Conservation (phyloP, 35 echinoderm and acorn worm genomes). For the Diadema setosum region DNA sequence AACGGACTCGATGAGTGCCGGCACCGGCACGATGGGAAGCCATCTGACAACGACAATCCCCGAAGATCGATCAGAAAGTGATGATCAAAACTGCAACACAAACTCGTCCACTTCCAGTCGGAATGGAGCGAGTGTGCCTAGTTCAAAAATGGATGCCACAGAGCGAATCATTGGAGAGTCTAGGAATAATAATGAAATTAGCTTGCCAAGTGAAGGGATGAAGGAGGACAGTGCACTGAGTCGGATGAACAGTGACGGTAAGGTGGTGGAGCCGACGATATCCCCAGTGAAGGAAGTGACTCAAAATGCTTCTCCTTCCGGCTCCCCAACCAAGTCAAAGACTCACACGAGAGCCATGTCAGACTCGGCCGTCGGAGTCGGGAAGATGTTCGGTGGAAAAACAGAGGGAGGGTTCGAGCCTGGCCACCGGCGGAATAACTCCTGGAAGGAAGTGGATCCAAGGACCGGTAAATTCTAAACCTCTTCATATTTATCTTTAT, state of each 20-base stretch:
- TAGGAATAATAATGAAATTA: background rate
- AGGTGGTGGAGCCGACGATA: background rate
- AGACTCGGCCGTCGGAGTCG: constrained; percentile 34
- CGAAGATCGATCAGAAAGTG: background rate
- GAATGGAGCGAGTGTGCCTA: background rate
- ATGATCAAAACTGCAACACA: background rate
- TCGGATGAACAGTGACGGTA: background rate
- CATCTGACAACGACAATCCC: constrained; percentile 17
- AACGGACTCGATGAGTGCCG: background rate
- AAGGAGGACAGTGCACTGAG: background rate
- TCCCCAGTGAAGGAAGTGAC: background rate
- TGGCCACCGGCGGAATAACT: constrained; percentile 51
- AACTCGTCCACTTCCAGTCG: background rate
- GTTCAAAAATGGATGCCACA: background rate
- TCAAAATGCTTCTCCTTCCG: background rate
- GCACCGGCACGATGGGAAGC: background rate
- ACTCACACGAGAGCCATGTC: constrained; percentile 69
- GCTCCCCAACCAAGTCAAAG: constrained; percentile 43
- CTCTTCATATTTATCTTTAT: too few species aligned
- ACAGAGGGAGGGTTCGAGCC: background rate
- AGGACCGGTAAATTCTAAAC: constrained; percentile 58
- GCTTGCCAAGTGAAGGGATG: background rate
- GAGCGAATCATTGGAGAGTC: too few species aligned
- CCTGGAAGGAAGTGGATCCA: constrained; percentile 84
- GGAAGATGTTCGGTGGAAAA: constrained; percentile 18